Conservation (phyloP, 2,888 invertebrate species). For the Machimus rusticus region DNA sequence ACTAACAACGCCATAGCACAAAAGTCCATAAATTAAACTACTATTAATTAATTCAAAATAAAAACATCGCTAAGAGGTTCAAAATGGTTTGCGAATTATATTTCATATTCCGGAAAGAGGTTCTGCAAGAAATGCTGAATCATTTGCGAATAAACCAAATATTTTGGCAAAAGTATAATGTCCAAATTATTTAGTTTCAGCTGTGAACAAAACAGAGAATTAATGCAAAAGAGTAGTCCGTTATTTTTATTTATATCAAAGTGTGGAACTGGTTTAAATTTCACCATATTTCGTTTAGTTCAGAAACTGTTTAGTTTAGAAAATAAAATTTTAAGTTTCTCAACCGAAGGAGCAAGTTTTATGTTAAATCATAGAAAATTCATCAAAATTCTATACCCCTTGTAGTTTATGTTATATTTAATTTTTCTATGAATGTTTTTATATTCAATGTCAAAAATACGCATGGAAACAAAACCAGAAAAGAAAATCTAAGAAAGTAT, state of each 20-base stretch:
- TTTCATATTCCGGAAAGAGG: neutral
- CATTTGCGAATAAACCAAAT: neutral
- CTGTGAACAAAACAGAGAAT: neutral
- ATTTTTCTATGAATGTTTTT: neutral
- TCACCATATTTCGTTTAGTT: neutral
- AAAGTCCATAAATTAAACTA: neutral
- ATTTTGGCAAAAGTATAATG: neutral
- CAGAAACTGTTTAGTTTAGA: neutral
- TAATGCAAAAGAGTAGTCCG: neutral
- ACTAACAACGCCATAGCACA: neutral
- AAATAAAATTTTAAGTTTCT: neutral
- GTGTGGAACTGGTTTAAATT: neutral
- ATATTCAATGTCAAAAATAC: neutral
- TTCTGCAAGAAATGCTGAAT: neutral
- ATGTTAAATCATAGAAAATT: neutral
- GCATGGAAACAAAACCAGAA: neutral
- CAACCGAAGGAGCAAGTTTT: neutral
- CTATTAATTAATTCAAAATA: neutral
- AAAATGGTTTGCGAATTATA: neutral
- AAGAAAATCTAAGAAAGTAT: neutral
- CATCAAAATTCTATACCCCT: neutral
- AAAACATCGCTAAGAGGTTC: neutral
- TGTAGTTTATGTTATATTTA: neutral
- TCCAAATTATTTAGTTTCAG: neutral
- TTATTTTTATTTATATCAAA: neutral